A percentile compares a stretch with the other conserved stretches of the same genome.
These are phyloP conservation scores for Archips crataeganus DNA, from an alignment of 2,888 invertebrate species.

Conservation along the genomic window DNA sequence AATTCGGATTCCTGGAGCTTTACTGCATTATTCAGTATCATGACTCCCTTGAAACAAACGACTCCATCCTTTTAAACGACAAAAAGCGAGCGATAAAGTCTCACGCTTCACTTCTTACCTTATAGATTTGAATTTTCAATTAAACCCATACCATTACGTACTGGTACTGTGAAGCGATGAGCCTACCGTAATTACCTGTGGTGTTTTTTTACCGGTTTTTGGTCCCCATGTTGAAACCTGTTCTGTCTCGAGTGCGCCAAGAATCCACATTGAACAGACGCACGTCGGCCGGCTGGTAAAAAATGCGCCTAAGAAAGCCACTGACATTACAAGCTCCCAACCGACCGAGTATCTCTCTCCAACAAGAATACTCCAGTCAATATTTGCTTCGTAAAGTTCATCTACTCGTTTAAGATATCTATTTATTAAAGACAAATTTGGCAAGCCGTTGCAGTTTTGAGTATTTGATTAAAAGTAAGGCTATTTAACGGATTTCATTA, in stretches of 20 bases:
- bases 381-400: constrained; percentile 55
- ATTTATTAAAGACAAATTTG: constrained; percentile 50
- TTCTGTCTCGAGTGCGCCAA: constrained; percentile 75
- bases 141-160: constrained; percentile 57
- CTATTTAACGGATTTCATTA: constrained; percentile 33
- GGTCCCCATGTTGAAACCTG: constrained; percentile 78
- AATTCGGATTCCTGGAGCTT: constrained; percentile 36
- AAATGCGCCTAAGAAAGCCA: constrained; percentile 70
- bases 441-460: constrained; percentile 41
- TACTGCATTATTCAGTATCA: constrained; percentile 40
- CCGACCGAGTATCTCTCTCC: constrained; percentile 55
- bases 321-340: constrained; percentile 64
- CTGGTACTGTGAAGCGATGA: constrained; percentile 70
- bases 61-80: constrained; percentile 40
- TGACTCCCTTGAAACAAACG: constrained; percentile 39
- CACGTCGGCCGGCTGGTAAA: constrained; percentile 67
- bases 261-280: constrained; percentile 73
- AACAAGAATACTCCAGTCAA: constrained; percentile 54
- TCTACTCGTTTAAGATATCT: constrained; percentile 50
- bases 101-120: constrained; percentile 43
- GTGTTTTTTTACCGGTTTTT: constrained; percentile 80
- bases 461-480: constrained; percentile 49
- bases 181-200: constrained; percentile 78
- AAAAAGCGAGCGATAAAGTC: constrained; percentile 40
- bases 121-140: constrained; percentile 55